Evolutionary conservation across 2,113 vertebrate species (phyloP).

Genomic region (Gymnobelideus leadbeateri): DNA sequence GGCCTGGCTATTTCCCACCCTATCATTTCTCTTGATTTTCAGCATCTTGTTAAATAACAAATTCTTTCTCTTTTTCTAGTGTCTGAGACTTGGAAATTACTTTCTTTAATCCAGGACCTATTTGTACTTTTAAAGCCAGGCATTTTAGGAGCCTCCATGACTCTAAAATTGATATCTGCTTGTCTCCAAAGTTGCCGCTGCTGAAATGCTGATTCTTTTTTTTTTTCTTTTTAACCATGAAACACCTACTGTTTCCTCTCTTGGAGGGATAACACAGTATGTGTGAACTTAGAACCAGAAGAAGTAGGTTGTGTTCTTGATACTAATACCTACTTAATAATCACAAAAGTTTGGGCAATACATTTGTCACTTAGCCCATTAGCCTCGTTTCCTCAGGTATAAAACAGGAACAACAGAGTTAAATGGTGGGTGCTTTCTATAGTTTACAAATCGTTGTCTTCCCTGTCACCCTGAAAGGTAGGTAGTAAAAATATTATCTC

Average conservation of each 20-base stretch:
- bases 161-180: conserved; percentile 55
- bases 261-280: not conserved
- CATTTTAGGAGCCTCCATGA: conserved; percentile 25
- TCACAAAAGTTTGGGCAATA: too few species aligned
- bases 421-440: too few species aligned
- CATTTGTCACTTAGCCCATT: too few species aligned
- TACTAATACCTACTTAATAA: too few species aligned
- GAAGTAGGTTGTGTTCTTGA: not conserved
- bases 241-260: not conserved
- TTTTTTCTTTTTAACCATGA: not conserved
- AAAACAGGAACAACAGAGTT: too few species aligned
- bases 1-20: conserved; percentile 7
- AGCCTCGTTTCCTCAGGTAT: too few species aligned
- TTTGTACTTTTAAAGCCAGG: conserved; percentile 47
- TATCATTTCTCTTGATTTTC: conserved; percentile 25
- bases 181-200: conserved; percentile 14
- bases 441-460: too few species aligned
- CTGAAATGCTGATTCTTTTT: not conserved
- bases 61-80: conserved; percentile 60
- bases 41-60: conserved; percentile 45
- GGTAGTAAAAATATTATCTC: too few species aligned
- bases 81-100: conserved; percentile 53
- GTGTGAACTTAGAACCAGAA: not conserved
- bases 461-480: too few species aligned
- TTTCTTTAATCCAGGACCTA: conserved; percentile 54